Evolutionary conservation across 2,888 invertebrate genomes (phyloP), one percentile per base, ranked within the genome.

Genomic region (Cataglyphis albicans): DNA sequence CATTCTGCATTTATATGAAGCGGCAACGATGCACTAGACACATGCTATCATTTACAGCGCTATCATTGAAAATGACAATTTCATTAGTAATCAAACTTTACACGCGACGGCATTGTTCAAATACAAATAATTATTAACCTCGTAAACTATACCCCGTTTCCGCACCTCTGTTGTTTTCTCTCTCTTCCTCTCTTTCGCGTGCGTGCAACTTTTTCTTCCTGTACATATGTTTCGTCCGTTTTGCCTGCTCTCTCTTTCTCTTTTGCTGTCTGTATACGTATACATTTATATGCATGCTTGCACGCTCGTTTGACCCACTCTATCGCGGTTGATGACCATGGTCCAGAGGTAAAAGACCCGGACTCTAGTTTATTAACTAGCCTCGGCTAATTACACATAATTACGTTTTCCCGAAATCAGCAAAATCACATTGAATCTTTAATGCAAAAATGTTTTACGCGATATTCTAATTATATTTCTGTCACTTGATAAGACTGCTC

Each of bases 1-100:
- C 70, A 86, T 63, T 57, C 76, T 74, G 83, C 83, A 84, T 86
- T 88, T 84, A 84, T 85, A 86, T 81, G 70, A 86, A 82, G 81
- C 72, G 64, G 29, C 75, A 86, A 83, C 67, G 75, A 48, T 65
- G 72, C 41, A 59, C 65, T 81, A 65, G 78, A 48, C 63, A 48
- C 63, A 21, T 59, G 64, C 81, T 64, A 63, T 68, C 81, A 85
- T 89, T 87, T 87, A 84, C 75, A n/a, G 41, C 65, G 72, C 80
- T 87, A 89, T 90, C 86, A 85, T 88, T 87, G 90, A 88, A 91
- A 91, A 91, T 90, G 88, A 89, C 90, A 88, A 92, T 92, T 91
- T 93, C 90, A 92, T 93, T 92, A 92, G 91, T 91, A 92, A 93
- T 93, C 91, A 93, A 93, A 89, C 91, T n/a, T 7, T 83, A 76